These are phyloP conservation scores for Papilio dardanus DNA, from an alignment of 1,140 invertebrate genomes.

Conservation along the genomic window DNA sequence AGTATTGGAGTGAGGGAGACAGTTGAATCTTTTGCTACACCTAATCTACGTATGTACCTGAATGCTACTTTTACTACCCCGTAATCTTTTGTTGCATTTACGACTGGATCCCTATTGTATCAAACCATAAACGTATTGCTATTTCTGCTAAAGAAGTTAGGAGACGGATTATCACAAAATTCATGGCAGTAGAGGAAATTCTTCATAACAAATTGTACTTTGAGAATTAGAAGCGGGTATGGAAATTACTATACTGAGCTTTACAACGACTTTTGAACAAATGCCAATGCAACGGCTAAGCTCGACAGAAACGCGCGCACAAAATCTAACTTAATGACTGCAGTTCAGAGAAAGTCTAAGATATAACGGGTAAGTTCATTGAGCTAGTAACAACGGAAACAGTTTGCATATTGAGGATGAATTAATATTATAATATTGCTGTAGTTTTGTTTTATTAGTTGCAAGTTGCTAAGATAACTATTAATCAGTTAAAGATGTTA, in stretches of 20 bases:
- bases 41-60: background rate
- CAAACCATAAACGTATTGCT: background rate
- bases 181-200: background rate
- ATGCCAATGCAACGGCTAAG: slow-evolving; percentile 9
- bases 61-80: background rate
- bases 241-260: slow-evolving; percentile 6
- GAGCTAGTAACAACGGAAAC: slow-evolving; percentile 11
- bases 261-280: slow-evolving; percentile 11
- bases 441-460: background rate
- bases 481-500: too few species aligned
- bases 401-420: slow-evolving; percentile 3
- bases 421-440: background rate
- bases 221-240: slow-evolving; percentile 20
- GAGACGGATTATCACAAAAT: background rate
- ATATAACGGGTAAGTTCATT: slow-evolving; percentile 25
- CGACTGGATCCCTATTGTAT: background rate
- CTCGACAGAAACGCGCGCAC: slow-evolving; percentile 11
- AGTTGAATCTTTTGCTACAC: background rate
- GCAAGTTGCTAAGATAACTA: background rate
- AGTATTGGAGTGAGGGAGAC: background rate
- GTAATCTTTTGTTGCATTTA: background rate
- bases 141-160: background rate
- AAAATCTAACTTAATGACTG: slow-evolving; percentile 25
- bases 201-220: slow-evolving; percentile 10
- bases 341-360: slow-evolving; percentile 21